Base-by-base conservation (phyloP, 2,113 vertebrate genomes). In the Ellobius talpinus region DNA sequence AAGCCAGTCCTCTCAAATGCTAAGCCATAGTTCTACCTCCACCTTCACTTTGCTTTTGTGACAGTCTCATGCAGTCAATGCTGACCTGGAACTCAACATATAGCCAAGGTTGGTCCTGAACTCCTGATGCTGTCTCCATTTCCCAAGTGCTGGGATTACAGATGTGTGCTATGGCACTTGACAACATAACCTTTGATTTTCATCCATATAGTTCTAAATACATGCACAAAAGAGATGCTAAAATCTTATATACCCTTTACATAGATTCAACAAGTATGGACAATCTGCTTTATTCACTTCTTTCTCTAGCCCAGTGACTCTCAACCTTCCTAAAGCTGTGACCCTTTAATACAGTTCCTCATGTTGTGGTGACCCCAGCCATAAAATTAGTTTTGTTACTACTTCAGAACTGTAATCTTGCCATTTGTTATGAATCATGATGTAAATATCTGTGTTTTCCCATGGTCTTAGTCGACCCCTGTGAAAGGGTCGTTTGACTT, bases 151-250 rank as follows among this genome's bases (percentile, higher is more conserved):
- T 86, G 84, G 42, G 17, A 66, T 86, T 66, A 14, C 42, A 86
- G 16, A 14, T 63, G 14, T 66, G 16, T 33, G 63, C 39, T 31
- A 31, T 16, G 7, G 45, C 26, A 65, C 24, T n/a, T 65, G 58
- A 24, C 82, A 45, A 47, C 21, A 66, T 52, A 91, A 81, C 21
- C 47, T 89, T 95, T 78, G 74, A 94, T 97, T 91, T 94, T 82
- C 17, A 84, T 50, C 5, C 58, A 93, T 19, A 76, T 36, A 29
- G 33, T 95, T 90, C 87, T 91, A 89, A 96, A 89, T 58, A 19
- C 9, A 52, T 5, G 2, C 63, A 88, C 23, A 89, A 77, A 77
- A 94, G 74, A 82, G 33, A 88, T 95, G 23, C 65, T 84, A 73
- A 92, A 73, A 72, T 84, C 74, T 86, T 87, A 11, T 79, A 77